Percentiles rank a stretch among this genome's conserved stretches.
Evolutionary conservation across 2,113 vertebrate genomes (phyloP).

Genomic region (Chamaea fasciata): DNA sequence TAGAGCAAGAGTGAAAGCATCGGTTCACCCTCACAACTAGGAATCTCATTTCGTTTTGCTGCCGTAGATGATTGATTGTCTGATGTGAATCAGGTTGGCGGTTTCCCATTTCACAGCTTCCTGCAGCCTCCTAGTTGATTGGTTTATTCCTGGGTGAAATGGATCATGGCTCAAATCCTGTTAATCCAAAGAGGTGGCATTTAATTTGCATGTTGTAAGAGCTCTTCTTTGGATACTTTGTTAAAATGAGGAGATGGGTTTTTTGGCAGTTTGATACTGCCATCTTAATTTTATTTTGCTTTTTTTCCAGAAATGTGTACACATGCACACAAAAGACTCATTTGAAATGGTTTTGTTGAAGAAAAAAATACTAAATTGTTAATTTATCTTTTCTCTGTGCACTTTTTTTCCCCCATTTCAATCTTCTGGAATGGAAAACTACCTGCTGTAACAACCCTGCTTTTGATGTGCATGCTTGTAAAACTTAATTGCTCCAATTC

Average conservation of each 20-base stretch:
- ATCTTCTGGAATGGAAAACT: not conserved
- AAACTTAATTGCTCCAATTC: constrained; percentile 1
- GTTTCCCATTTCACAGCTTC: not conserved
- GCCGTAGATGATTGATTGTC: not conserved
- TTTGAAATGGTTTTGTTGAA: not conserved
- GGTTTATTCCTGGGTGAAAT: not conserved
- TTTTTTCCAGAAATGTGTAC: not conserved
- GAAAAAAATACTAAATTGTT: not conserved
- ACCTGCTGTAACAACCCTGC: not conserved
- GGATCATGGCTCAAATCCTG: not conserved
- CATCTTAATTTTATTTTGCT: not conserved
- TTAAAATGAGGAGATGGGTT: not conserved
- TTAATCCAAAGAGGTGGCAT: not conserved
- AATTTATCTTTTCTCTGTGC: not conserved
- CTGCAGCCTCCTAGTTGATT: not conserved
- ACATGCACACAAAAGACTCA: not conserved
- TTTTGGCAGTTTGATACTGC: not conserved
- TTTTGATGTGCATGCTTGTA: not conserved
- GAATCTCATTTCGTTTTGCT: not conserved
- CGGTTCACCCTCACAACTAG: not conserved
- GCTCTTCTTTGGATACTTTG: not conserved
- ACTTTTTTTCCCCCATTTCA: not conserved
- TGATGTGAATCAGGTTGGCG: not conserved
- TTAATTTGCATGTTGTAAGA: not conserved
- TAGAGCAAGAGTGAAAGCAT: not conserved